Conservation (phyloP, 1,140 invertebrate species). For the Acromyrmex charruanus region DNA sequence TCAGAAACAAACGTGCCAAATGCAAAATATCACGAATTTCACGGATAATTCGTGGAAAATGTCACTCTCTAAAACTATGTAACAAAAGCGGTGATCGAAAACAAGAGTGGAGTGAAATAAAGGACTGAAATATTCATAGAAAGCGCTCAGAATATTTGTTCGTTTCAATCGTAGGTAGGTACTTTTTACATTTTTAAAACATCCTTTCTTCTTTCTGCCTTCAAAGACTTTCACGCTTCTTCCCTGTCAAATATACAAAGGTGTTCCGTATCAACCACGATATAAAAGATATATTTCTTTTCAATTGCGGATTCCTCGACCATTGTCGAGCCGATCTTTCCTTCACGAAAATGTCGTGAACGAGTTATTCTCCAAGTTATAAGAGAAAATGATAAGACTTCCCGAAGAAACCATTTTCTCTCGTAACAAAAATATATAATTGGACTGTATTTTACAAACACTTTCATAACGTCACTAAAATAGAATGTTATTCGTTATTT, state of each 20-base stretch:
- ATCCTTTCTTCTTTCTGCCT: not conserved
- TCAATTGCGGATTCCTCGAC: conserved; percentile 30
- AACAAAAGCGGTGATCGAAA: not conserved
- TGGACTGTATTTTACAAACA: conserved; percentile 13
- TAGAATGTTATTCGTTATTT: not conserved
- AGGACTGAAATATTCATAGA: conserved; percentile 13
- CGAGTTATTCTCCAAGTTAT: conserved; percentile 22
- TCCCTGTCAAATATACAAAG: conserved; percentile 26
- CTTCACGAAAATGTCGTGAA: not conserved
- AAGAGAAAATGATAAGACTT: not conserved
- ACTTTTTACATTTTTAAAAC: not conserved
- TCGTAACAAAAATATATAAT: not conserved
- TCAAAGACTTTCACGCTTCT: not conserved
- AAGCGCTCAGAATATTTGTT: conserved; percentile 17
- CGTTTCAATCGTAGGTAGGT: not conserved
- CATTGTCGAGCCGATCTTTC: conserved; percentile 38
- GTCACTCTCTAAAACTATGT: not conserved
- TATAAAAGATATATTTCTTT: conserved; percentile 38
- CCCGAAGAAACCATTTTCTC: not conserved
- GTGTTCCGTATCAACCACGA: conserved; percentile 29
- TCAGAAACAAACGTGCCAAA: not conserved
- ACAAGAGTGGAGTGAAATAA: not conserved
- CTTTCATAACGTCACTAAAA: not conserved
- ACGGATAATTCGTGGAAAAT: conserved; percentile 16
- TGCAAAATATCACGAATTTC: not conserved